Evolutionary conservation across 2,797 vertebrate species (phyloP), one percentile per base, ranked within the genome.

Genomic region (Chelon auratus): DNA sequence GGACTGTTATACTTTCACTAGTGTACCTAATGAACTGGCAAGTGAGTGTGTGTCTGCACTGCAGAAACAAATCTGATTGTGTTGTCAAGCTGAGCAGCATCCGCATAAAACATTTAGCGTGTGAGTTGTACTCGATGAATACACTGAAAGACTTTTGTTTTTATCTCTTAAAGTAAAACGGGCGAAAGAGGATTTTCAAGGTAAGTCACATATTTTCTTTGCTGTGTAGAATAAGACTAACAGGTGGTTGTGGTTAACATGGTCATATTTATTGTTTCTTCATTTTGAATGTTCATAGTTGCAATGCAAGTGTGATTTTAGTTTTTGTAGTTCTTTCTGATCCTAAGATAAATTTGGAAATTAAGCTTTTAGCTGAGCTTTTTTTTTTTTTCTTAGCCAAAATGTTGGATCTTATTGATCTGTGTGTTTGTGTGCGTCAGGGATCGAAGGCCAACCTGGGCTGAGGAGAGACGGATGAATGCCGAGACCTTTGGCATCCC

Each of bases 401-500:
- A 37, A 51, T 42, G 1, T 20, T 51, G 18, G 10, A 37, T n/a
- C 5, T 87, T 18, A 71, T 26, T 0, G 1, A 3, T 18, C 18
- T 36, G 62, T 62, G 14, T 82, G 1, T 74, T 3, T 62, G 2
- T 54, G 10, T 54, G 42, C 51, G 3, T 18, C 83, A 99, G 98
- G 88, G 97, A 99, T 14, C 93, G 97, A 45, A 95, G 97, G 93
- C 93, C 95, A 53, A 99, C 96, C 55, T 99, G 98, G 98, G 97
- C 97, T 0, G 97, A 99, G 83, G 98, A 99, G 89, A 94, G 98
- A 80, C 92, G 97, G 54, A 83, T 99, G 93, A 99, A 99, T 40
- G 95, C 96, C 0, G 97, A 99, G 94, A 99, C 98, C 0, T 99
- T 99, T 11, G 97, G 98, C 52, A 94, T 99, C 78, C 97, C 97